Conservation (phyloP, 2,888 invertebrate species). For the Watsonalla cultraria region DNA sequence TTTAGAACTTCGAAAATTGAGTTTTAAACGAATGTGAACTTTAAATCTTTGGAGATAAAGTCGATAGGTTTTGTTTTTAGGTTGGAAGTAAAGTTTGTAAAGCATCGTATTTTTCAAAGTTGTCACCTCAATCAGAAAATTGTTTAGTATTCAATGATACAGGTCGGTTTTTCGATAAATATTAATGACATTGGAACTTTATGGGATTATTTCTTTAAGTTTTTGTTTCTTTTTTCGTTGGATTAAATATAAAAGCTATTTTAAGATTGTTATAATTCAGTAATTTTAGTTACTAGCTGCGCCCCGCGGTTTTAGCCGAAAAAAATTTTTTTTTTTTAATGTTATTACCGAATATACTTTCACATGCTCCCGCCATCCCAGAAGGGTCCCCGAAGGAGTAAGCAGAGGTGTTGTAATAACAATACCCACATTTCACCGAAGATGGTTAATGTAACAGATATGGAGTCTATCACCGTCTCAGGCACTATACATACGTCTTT, state of each 20-base stretch:
- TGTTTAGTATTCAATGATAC: constrained; percentile 40
- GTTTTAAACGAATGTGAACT: neutral
- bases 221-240: constrained; percentile 26
- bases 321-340: too few species aligned
- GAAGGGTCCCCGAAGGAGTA: too few species aligned
- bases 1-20: neutral
- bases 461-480: too few species aligned
- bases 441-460: too few species aligned
- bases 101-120: constrained; percentile 34
- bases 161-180: constrained; percentile 45
- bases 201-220: constrained; percentile 11
- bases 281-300: too few species aligned
- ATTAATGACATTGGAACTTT: constrained; percentile 44
- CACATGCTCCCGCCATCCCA: too few species aligned
- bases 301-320: too few species aligned
- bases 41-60: constrained; percentile 1
- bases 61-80: neutral
- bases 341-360: too few species aligned
- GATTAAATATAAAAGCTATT: constrained; percentile 63
- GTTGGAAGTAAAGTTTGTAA: constrained; percentile 9
- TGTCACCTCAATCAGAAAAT: constrained; percentile 38
- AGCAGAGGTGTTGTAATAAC: too few species aligned
- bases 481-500: too few species aligned
- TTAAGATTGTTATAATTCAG: too few species aligned
- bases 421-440: too few species aligned